Evolutionary conservation across 2,113 vertebrate species (phyloP), one percentile per base, ranked within the genome.

Genomic region (Todiramphus saurophagus): DNA sequence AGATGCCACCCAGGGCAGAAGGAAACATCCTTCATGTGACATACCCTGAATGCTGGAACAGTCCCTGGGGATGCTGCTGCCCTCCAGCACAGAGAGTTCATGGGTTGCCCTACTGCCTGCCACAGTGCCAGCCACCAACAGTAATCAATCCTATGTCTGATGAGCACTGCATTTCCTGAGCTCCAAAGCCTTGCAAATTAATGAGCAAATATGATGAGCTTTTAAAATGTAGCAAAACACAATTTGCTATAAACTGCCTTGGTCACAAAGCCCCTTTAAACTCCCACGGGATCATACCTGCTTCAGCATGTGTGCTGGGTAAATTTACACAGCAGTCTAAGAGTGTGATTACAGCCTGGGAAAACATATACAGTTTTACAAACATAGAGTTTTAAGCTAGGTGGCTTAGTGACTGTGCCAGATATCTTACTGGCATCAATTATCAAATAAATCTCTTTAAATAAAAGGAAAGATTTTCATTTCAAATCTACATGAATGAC

Each of bases 301-400:
- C 76, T 83, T 76, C 7, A 2, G 51, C 11, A 1, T 37, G 43
- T 33, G 58, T 62, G 28, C 80, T 64, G 66, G 63, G 70, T 87
- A 95, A 92, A 94, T 94, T 85, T 90, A 70, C 83, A 86, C 83
- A 93, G 63, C 18, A 10, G 63, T 25, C 75, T 73, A 79, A 87
- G 79, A 85, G 59, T 62, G 43, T 76, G 82, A 88, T 92, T 94
- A 90, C 59, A 94, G 67, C 72, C 64, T 62, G 27, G 50, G 50
- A 93, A 96, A 90, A 79, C 24, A 77, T 24, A 82, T 3, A 73
- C 9, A 10, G 41, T 66, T 94, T 62, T 62, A 43, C 80, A 92
- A 90, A 85, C 41, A 55, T 39, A 15, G 14, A 60, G 37, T 56
- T 90, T 85, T 83, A 81, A 95, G 70, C 81, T 76, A 59, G 41